phyloP scores from a whole-genome alignment of 2,113 vertebrate species.

The Microcebus tavaratra region DNA sequence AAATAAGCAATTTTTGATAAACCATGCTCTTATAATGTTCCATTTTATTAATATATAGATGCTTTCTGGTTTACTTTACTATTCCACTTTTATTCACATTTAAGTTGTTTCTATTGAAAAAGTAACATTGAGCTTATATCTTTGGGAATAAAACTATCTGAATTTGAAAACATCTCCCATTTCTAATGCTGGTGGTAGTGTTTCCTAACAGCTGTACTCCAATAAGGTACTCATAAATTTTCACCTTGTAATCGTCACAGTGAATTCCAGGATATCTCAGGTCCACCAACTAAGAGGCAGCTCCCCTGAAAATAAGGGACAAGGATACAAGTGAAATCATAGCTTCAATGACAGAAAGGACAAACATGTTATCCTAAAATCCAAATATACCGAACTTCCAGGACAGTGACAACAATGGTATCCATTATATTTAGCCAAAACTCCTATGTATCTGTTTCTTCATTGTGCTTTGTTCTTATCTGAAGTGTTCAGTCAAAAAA shows the following conservation, averaged over 20 bases:
- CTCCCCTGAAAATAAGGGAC: not conserved
- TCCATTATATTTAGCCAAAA: conserved; percentile 42
- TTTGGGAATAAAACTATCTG: not conserved
- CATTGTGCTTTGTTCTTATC: conserved; percentile 57
- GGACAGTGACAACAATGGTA: not conserved
- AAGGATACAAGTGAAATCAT: conserved; percentile 64
- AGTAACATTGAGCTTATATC: not conserved
- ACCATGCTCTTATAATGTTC: not conserved
- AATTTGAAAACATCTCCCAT: not conserved
- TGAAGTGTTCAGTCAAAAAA: conserved; percentile 53
- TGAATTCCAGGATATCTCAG: conserved; percentile 14
- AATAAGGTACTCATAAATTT: conserved; percentile 8
- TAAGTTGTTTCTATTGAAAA: conserved; percentile 37
- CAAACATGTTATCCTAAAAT: conserved; percentile 17
- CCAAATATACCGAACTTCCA: not conserved
- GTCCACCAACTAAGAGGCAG: not conserved
- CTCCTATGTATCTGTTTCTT: conserved; percentile 35
- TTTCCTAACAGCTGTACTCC: not conserved
- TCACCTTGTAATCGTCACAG: not conserved
- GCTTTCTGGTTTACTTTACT: not conserved
- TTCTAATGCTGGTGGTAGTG: not conserved
- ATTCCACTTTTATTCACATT: not conserved
- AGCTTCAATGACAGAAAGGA: conserved; percentile 56
- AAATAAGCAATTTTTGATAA: conserved; percentile 44
- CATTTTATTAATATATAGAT: not conserved